phyloP scores from a whole-genome alignment of 1,140 invertebrate genomes.

The Aleiodes sp. region DNA sequence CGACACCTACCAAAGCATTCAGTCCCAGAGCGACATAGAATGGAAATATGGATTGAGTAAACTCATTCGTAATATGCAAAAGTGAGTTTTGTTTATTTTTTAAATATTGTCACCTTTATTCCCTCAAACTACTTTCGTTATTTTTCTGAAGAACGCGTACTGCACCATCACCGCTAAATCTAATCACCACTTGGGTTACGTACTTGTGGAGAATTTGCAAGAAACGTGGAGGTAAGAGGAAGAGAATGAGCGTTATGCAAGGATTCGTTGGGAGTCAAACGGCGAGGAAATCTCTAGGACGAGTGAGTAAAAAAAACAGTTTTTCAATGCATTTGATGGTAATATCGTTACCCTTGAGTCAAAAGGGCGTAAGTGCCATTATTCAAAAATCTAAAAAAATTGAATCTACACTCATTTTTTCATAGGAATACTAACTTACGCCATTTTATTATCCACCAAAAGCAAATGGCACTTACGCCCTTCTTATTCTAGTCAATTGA shows the following conservation, averaged over 20 bases:
- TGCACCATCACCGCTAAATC: conserved; percentile 95
- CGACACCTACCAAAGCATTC: conserved; percentile 98
- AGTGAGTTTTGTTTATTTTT: conserved; percentile 42
- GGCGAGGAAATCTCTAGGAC: conserved; percentile 42
- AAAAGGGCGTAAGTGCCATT: too few species aligned
- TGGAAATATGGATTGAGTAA: conserved; percentile 99
- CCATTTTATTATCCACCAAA: too few species aligned
- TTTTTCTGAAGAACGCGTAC: conserved; percentile 79
- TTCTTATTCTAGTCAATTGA: too few species aligned
- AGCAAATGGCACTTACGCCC: too few species aligned
- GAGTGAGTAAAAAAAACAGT: conserved; percentile 38
- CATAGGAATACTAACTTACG: too few species aligned
- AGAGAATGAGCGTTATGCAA: conserved; percentile 48
- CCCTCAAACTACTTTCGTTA: neutral
- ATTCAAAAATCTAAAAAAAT: too few species aligned
- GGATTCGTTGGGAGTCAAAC: conserved; percentile 43
- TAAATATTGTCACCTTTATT: neutral
- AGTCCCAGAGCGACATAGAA: conserved; percentile 99
- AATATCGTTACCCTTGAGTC: too few species aligned
- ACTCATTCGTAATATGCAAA: conserved; percentile 97
- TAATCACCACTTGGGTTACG: conserved; percentile 91
- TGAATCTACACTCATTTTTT: too few species aligned
- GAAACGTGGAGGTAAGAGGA: conserved; percentile 32
- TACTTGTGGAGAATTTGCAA: conserved; percentile 73
- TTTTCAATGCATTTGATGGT: neutral